These are phyloP conservation scores for Pseudonaja textilis DNA, from an alignment of 2,113 vertebrate genomes.

Conservation along the genomic window DNA sequence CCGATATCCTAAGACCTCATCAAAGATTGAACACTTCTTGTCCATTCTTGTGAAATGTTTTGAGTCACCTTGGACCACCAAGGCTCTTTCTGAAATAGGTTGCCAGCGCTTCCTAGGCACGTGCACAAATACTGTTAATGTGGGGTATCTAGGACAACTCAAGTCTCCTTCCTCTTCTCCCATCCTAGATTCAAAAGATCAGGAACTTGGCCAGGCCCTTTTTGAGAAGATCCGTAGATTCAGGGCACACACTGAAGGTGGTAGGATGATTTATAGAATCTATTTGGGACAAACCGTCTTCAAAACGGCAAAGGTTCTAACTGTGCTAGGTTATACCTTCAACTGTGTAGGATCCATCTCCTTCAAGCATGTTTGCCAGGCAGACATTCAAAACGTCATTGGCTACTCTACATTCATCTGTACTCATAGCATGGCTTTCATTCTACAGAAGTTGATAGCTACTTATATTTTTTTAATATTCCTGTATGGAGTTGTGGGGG, in stretches of 20 bases:
- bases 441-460: constrained; percentile 73
- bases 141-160: constrained; percentile 15
- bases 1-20: constrained; percentile 78
- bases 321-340: constrained; percentile 75
- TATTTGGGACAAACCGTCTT: constrained; percentile 76
- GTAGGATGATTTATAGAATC: constrained; percentile 77
- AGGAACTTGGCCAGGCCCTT: constrained; percentile 76
- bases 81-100: constrained; percentile 72
- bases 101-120: constrained; percentile 58
- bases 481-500: constrained; percentile 69
- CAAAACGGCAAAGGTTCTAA: constrained; percentile 67
- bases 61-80: constrained; percentile 82
- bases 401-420: constrained; percentile 75
- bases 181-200: constrained; percentile 75
- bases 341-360: constrained; percentile 72
- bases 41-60: constrained; percentile 78
- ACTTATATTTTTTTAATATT: constrained; percentile 72
- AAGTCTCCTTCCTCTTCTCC: constrained; percentile 45
- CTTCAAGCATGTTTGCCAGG: constrained; percentile 71
- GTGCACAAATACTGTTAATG: background rate
- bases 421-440: constrained; percentile 75
- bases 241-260: constrained; percentile 73
- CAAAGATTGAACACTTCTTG: constrained; percentile 80
- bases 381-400: constrained; percentile 60
- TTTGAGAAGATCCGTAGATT: constrained; percentile 81